phyloP scores from a whole-genome alignment of 2,797 vertebrate species.

The Eidolon dupreanum region DNA sequence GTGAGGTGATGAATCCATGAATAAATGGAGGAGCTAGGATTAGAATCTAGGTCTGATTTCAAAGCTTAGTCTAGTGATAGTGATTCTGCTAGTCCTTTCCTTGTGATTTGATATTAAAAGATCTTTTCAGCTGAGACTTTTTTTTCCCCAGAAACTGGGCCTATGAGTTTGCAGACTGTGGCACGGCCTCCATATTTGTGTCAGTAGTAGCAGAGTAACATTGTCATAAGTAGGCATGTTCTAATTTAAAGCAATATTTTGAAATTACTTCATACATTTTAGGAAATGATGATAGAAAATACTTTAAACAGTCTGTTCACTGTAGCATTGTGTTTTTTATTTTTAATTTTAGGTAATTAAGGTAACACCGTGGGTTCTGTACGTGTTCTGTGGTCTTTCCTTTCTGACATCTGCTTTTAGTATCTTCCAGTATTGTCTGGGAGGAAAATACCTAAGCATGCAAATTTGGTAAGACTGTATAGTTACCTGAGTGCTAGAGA shows the following conservation, averaged over 20 bases:
- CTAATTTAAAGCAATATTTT: constrained; percentile 36
- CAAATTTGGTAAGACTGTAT: background rate
- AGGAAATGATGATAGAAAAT: constrained; percentile 36
- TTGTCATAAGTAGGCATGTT: background rate
- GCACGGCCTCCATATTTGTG: background rate
- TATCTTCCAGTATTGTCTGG: background rate
- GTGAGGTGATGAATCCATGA: background rate
- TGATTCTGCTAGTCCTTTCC: background rate
- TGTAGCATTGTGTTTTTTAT: constrained; percentile 15
- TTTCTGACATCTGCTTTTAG: constrained; percentile 19
- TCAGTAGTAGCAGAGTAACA: background rate
- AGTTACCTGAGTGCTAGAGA: background rate
- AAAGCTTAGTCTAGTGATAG: background rate
- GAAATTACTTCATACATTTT: background rate
- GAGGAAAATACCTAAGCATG: background rate
- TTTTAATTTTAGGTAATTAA: constrained; percentile 37
- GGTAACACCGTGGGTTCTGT: background rate
- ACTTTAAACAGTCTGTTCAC: constrained; percentile 27
- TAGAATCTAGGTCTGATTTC: background rate
- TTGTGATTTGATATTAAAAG: constrained; percentile 5
- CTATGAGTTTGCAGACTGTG: background rate
- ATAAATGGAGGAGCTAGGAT: background rate
- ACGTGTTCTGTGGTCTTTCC: background rate
- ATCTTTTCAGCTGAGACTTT: background rate
- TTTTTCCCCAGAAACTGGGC: background rate